Evolutionary conservation across 2,888 invertebrate species (phyloP).

Genomic region (Dexiosoma caninum): DNA sequence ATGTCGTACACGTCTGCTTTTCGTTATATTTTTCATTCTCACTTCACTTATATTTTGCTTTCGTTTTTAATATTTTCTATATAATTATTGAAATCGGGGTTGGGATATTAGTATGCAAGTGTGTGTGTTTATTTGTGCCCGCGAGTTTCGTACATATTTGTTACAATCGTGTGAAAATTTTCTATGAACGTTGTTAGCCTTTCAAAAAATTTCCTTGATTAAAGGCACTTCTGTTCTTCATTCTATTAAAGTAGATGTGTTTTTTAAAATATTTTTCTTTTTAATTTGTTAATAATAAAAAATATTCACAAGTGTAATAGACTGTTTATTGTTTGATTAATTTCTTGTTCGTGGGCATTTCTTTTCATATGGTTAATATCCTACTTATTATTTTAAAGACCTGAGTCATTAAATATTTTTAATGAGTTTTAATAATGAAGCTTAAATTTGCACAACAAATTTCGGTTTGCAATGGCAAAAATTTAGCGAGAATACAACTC

Average conservation of each 20-base stretch:
- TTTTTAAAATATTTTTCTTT: not conserved
- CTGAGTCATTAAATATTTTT: not conserved
- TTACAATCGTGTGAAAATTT: conserved; percentile 10
- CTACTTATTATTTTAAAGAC: not conserved
- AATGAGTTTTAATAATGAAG: no score
- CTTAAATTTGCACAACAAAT: no score
- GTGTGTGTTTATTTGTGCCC: not conserved
- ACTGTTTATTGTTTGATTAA: conserved; percentile 14
- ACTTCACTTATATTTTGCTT: conserved; percentile 13
- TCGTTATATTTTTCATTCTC: conserved; percentile 52
- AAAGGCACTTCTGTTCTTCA: not conserved
- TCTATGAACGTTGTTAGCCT: not conserved
- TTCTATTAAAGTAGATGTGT: not conserved
- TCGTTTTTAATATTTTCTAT: conserved; percentile 16
- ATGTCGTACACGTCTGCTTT: conserved; percentile 55
- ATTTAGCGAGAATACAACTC: no score
- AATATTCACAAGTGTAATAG: conserved; percentile 10
- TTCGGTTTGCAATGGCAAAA: no score
- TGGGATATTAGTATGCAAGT: not conserved
- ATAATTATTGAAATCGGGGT: conserved; percentile 8
- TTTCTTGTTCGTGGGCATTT: conserved; percentile 18
- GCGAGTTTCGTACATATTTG: conserved; percentile 2
- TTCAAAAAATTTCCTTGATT: not conserved
- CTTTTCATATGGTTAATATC: not conserved
- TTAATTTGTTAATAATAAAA: conserved; percentile 7